These are phyloP conservation scores for Lepidocyrtoides sp. DNA, from an alignment of 2,888 invertebrate genomes.

Conservation along the genomic window DNA sequence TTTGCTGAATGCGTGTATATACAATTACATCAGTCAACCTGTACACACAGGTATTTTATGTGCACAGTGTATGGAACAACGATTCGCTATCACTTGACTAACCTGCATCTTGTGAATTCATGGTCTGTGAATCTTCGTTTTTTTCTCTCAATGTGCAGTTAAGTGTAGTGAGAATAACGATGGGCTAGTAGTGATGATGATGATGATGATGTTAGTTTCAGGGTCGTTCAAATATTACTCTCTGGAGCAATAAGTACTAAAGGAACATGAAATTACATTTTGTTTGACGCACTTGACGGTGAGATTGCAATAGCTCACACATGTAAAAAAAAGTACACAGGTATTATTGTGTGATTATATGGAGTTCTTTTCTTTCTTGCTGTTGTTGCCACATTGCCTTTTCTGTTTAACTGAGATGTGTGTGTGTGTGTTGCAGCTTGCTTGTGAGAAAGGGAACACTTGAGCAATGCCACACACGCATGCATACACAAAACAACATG, in stretches of 20 bases:
- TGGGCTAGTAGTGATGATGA: too few species aligned
- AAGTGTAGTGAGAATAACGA: conserved; percentile 64
- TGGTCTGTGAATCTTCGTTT: conserved; percentile 77
- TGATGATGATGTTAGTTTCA: conserved; percentile 71
- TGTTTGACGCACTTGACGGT: conserved; percentile 69
- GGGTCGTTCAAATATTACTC: conserved; percentile 71
- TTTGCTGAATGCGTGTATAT: conserved; percentile 36
- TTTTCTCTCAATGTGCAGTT: conserved; percentile 61
- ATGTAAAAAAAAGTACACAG: conserved; percentile 18
- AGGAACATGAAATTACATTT: conserved; percentile 62
- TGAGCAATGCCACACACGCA: conserved; percentile 74
- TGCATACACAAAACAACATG: conserved; percentile 44
- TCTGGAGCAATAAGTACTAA: conserved; percentile 69
- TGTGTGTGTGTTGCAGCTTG: too few species aligned
- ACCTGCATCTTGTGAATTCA: conserved; percentile 75
- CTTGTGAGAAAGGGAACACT: conserved; percentile 78
- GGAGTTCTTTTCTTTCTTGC: conserved; percentile 29
- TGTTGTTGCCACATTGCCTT: conserved; percentile 64
- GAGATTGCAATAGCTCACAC: conserved; percentile 74
- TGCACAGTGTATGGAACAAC: conserved; percentile 41
- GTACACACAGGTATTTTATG: not conserved
- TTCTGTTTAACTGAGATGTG: conserved; percentile 54
- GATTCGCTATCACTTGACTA: conserved; percentile 63
- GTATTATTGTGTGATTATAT: conserved; percentile 27
- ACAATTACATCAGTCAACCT: not conserved